phyloP scores from a whole-genome alignment of 2,113 vertebrate genomes.

The Engraulis encrasicolus region DNA sequence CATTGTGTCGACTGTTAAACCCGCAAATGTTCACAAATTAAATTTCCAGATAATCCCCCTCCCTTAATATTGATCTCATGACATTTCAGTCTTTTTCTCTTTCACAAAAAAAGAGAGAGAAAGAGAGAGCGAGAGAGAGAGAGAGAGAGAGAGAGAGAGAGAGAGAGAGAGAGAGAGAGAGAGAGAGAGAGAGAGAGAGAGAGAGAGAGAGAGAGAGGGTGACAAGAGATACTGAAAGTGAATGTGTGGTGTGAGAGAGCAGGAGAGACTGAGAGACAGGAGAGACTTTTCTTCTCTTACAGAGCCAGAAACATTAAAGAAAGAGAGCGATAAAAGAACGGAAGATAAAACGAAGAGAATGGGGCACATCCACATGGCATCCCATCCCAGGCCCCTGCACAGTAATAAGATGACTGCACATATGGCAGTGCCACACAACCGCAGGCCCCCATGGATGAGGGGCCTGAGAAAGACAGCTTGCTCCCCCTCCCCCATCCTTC shows the following conservation, averaged over 20 bases:
- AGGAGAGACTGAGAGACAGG: neutral
- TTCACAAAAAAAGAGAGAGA: neutral
- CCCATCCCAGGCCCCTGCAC: no score
- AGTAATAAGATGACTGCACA: slow-evolving; percentile 44
- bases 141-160: slow-evolving; percentile 11
- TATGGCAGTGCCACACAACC: slow-evolving; percentile 45
- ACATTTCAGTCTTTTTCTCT: neutral
- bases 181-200: neutral
- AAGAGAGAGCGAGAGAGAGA: no score
- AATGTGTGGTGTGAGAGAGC: neutral
- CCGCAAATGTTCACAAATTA: neutral
- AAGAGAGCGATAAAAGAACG: neutral
- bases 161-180: neutral
- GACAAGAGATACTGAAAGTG: no score
- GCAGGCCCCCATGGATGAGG: neutral
- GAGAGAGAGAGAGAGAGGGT: slow-evolving; percentile 10
- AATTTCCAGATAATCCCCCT: neutral
- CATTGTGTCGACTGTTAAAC: neutral
- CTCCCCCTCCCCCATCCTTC: neutral
- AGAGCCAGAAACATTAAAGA: slow-evolving; percentile 6
- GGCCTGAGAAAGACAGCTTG: slow-evolving; percentile 5
- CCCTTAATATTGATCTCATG: neutral
- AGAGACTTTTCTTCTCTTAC: no score
- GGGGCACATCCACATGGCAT: slow-evolving; percentile 21
- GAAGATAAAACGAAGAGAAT: neutral